Percentiles rank a stretch among this genome's conserved stretches.
Conservation (phyloP, 2,797 vertebrate species). For the Allobates femoralis region DNA sequence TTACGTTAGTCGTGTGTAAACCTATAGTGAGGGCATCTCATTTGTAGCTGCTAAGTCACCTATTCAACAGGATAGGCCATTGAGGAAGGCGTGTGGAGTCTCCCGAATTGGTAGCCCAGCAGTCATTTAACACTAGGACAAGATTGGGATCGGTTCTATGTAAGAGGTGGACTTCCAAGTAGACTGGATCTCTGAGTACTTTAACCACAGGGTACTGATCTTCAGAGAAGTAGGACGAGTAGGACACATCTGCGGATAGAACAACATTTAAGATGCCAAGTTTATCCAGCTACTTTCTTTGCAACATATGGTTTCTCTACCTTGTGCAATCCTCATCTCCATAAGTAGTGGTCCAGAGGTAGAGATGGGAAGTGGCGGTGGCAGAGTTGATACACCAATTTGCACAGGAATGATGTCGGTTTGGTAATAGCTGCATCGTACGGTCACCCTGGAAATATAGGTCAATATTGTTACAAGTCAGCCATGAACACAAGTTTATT, state of each 20-base stretch:
- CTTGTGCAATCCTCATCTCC: constrained; percentile 71
- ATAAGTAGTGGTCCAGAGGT: constrained; percentile 68
- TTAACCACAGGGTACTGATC: constrained; percentile 72
- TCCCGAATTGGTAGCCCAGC: constrained; percentile 70
- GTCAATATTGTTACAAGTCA: neutral
- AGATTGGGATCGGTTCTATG: constrained; percentile 69
- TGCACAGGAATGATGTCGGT: constrained; percentile 61
- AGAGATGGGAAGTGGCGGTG: constrained; percentile 58
- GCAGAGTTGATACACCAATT: constrained; percentile 64
- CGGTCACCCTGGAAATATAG: constrained; percentile 63
- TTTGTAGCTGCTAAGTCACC: constrained; percentile 61
- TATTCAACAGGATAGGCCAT: constrained; percentile 73
- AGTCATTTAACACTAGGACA: constrained; percentile 68
- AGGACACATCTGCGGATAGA: constrained; percentile 66
- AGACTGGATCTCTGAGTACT: constrained; percentile 70
- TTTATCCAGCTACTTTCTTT: neutral
- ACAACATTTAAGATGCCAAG: neutral
- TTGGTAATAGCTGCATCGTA: constrained; percentile 68
- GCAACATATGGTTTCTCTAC: constrained; percentile 49
- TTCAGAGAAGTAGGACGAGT: constrained; percentile 67
- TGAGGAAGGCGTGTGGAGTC: constrained; percentile 62
- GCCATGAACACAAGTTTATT: no score
- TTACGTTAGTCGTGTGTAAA: neutral
- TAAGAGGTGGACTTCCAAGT: constrained; percentile 69
- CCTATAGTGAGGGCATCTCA: neutral